phyloP scores from a whole-genome alignment of 2,113 vertebrate species.

The Crotalus horridus region DNA sequence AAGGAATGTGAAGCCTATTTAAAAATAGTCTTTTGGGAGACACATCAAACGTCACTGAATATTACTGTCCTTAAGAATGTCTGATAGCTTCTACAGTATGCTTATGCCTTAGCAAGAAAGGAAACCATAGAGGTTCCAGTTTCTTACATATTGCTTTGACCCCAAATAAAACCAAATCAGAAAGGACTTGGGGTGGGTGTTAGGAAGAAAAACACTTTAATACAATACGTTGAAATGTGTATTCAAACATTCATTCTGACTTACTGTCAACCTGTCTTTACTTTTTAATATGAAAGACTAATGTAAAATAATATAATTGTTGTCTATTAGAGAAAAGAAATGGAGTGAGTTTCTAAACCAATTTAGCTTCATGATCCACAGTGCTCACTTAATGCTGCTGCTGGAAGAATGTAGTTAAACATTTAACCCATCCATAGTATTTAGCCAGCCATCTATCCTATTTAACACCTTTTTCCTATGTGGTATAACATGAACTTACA shows the following conservation, averaged over 20 bases:
- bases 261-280: background rate
- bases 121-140: background rate
- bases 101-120: background rate
- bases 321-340: background rate
- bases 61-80: background rate
- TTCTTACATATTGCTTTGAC: background rate
- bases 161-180: background rate
- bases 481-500: background rate
- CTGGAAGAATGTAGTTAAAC: background rate
- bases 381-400: background rate
- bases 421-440: background rate
- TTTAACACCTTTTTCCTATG: background rate
- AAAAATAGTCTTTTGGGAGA: background rate
- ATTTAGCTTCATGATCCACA: background rate
- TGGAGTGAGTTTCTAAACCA: background rate
- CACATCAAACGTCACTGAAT: background rate
- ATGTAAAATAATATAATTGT: background rate
- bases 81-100: background rate
- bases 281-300: background rate
- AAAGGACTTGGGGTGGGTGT: background rate
- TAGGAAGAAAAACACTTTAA: background rate
- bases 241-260: background rate
- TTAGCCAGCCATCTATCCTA: conserved; percentile 25
- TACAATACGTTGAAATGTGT: background rate
- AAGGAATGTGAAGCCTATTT: background rate